Evolutionary conservation across 2,797 vertebrate genomes (phyloP).

Genomic region (Pseudomugil tenellus): DNA sequence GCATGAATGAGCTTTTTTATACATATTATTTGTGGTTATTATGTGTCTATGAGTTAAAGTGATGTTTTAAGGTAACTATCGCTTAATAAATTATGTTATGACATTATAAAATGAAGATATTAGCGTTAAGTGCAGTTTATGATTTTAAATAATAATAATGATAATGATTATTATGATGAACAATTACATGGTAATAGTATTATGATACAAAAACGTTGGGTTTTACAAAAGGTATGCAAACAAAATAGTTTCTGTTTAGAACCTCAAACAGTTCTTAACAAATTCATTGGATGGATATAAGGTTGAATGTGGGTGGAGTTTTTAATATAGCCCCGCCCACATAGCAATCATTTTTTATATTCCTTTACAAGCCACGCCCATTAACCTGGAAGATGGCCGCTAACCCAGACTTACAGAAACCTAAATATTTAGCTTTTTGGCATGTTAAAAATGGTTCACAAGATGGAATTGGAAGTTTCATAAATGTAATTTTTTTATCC

Average conservation of each 20-base stretch:
- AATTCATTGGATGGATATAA: neutral
- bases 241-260: neutral
- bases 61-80: neutral
- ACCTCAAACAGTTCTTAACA: neutral
- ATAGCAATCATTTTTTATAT: neutral
- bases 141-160: too few species aligned
- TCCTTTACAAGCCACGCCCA: neutral
- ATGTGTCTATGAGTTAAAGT: conserved; percentile 26
- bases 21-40: conserved; percentile 40
- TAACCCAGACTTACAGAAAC: neutral
- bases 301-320: neutral
- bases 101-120: neutral
- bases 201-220: neutral
- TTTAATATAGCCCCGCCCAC: neutral
- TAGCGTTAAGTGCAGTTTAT: neutral
- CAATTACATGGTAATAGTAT: neutral
- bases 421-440: neutral
- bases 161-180: too few species aligned
- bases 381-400: neutral
- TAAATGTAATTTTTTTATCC: too few species aligned
- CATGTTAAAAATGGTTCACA: too few species aligned
- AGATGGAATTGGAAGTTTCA: too few species aligned
- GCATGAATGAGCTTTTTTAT: conserved; percentile 46
- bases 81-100: neutral
- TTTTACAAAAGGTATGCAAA: neutral